phyloP scores from a whole-genome alignment of 1,140 invertebrate species.

The Caenorhabditis briggsae region DNA sequence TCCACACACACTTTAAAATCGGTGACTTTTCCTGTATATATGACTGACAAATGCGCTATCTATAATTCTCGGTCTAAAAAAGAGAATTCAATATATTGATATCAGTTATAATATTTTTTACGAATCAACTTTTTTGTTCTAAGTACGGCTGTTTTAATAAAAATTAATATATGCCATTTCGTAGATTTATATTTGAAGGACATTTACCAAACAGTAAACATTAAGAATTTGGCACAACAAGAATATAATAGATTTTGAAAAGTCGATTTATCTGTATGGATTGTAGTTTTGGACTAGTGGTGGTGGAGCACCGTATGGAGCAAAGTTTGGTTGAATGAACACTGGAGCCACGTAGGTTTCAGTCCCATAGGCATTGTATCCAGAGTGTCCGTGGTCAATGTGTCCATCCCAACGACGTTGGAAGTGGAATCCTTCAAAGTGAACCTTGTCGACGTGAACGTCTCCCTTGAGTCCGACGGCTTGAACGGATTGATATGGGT shows the following conservation, averaged over 20 bases:
- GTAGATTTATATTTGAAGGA: background rate
- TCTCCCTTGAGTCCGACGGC: conserved; percentile 60
- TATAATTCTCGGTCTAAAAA: background rate
- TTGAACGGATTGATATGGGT: conserved; percentile 55
- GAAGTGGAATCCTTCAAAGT: conserved; percentile 65
- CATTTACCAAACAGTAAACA: background rate
- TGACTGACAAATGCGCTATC: conserved; percentile 4
- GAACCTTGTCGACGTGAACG: conserved; percentile 55
- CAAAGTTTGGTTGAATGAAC: conserved; percentile 42
- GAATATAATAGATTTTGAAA: background rate
- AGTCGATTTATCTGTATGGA: conserved; percentile 37
- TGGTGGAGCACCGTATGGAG: conserved; percentile 43
- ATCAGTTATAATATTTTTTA: conserved; percentile 48
- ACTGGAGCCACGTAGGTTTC: conserved; percentile 56
- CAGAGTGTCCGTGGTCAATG: conserved; percentile 59
- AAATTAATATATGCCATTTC: conserved; percentile 42
- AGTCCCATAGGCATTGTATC: conserved; percentile 62
- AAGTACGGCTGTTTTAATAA: conserved; percentile 29
- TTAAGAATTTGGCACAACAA: background rate
- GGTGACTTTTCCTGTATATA: conserved; percentile 52
- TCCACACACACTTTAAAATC: background rate
- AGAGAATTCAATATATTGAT: conserved; percentile 28
- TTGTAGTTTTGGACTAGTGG: conserved; percentile 45
- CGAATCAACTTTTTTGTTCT: conserved; percentile 3
- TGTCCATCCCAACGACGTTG: conserved; percentile 53